Percentiles rank a stretch among this genome's conserved stretches.
Conservation (phyloP, 2,888 invertebrate species). For the Orgyia antiqua region DNA sequence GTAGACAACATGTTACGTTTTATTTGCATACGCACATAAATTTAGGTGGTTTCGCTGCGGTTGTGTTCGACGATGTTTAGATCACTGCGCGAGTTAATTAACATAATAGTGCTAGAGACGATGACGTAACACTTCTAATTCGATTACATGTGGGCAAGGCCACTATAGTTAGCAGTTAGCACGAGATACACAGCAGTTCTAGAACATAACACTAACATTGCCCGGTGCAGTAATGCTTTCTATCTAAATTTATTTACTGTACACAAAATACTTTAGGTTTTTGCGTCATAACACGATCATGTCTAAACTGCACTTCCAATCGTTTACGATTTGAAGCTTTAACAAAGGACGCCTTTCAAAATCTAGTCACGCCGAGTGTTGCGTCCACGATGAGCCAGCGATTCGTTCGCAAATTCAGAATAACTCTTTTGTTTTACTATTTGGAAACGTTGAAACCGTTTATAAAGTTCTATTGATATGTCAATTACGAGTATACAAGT, state of each 20-base stretch:
- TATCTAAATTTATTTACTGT: neutral
- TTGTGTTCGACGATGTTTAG: constrained; percentile 29
- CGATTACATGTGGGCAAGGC: constrained; percentile 64
- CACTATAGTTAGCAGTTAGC: constrained; percentile 52
- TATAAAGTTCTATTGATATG: constrained; percentile 2
- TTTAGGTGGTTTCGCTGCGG: constrained; percentile 15
- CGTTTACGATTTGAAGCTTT: constrained; percentile 36
- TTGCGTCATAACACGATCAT: constrained; percentile 30
- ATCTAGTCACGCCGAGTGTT: constrained; percentile 32
- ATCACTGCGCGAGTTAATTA: constrained; percentile 52
- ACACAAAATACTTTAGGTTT: constrained; percentile 17
- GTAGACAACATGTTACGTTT: constrained; percentile 5
- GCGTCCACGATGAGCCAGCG: constrained; percentile 34
- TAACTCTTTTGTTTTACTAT: constrained; percentile 21
- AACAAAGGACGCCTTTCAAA: constrained; percentile 41
- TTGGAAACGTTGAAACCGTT: constrained; percentile 15
- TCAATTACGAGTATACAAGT: neutral
- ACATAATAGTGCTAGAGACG: constrained; percentile 43
- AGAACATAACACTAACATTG: neutral
- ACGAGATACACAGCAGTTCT: constrained; percentile 8
- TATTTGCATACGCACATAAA: constrained; percentile 13
- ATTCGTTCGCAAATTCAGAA: constrained; percentile 29
- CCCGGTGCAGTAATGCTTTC: constrained; percentile 6
- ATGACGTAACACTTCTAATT: constrained; percentile 67
- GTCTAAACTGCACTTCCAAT: constrained; percentile 34